These are phyloP conservation scores for Microchrysa polita DNA, from an alignment of 2,888 invertebrate genomes.

Conservation along the genomic window DNA sequence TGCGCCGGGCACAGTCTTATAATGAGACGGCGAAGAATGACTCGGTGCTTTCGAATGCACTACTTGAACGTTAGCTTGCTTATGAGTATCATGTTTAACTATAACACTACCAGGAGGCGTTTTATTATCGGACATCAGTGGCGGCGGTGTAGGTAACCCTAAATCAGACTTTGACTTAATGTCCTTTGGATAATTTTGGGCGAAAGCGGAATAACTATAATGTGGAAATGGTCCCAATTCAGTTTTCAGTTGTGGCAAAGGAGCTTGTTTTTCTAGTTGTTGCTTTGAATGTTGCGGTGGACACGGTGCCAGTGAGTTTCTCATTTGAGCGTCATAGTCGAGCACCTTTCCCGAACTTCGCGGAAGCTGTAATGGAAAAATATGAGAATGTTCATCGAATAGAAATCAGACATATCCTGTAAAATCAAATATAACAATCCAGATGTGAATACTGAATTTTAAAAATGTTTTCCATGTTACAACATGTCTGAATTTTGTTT, in stretches of 20 bases:
- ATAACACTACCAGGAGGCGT: conserved; percentile 69
- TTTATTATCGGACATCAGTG: conserved; percentile 75
- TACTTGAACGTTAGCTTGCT: conserved; percentile 54
- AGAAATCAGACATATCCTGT: too few species aligned
- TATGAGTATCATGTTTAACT: conserved; percentile 72
- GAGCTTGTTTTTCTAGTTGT: conserved; percentile 54
- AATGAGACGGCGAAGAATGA: conserved; percentile 43
- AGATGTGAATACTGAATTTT: too few species aligned
- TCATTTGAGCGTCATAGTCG: conserved; percentile 48
- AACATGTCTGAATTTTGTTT: too few species aligned
- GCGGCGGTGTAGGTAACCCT: conserved; percentile 71
- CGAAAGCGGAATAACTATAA: conserved; percentile 68
- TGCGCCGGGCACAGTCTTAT: conserved; percentile 53
- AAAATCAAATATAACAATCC: too few species aligned
- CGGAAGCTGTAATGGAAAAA: conserved; percentile 41
- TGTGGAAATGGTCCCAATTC: conserved; percentile 73
- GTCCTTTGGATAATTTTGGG: conserved; percentile 48
- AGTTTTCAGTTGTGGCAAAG: conserved; percentile 65
- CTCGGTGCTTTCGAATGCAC: conserved; percentile 49
- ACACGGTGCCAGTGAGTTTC: conserved; percentile 37
- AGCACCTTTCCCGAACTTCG: conserved; percentile 45
- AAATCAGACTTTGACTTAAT: conserved; percentile 49
- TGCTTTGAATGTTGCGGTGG: conserved; percentile 44
- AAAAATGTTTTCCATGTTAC: too few species aligned
- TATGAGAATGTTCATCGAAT: neutral